Conservation (phyloP, 2,113 vertebrate genomes). For the Petrocephalus microphthalmus region DNA sequence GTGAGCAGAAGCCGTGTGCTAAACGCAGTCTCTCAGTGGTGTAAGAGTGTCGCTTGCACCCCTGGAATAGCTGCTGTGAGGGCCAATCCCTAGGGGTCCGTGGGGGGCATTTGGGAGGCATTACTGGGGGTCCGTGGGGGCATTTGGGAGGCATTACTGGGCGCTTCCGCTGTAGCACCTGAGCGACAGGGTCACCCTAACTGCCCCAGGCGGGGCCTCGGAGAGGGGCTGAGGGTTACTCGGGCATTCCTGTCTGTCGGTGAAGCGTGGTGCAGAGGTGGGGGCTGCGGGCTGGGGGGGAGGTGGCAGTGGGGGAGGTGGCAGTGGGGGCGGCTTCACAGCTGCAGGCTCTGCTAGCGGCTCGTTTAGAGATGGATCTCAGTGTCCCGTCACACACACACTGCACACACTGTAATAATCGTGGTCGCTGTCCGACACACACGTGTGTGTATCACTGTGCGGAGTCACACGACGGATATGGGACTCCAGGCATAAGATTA, state of each 20-base stretch:
- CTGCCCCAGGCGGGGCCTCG: background rate
- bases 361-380: background rate
- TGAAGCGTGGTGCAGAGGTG: background rate
- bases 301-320: background rate
- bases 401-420: constrained; percentile 35
- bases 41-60: background rate
- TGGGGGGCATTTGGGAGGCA: background rate
- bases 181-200: background rate
- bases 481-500: constrained; percentile 10
- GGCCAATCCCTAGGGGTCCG: background rate
- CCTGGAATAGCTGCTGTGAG: too few species aligned
- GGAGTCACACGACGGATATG: background rate
- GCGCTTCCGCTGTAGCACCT: constrained; percentile 15
- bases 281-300: background rate
- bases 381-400: background rate
- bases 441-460: background rate
- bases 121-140: background rate
- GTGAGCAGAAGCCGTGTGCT: background rate
- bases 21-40: background rate
- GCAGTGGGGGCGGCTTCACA: background rate
- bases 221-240: background rate
- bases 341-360: background rate
- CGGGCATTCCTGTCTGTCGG: constrained; percentile 7
- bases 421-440: constrained; percentile 13
- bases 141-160: too few species aligned